These are phyloP conservation scores for Zophobas atratus DNA, from an alignment of 1,140 invertebrate species.

Conservation along the genomic window DNA sequence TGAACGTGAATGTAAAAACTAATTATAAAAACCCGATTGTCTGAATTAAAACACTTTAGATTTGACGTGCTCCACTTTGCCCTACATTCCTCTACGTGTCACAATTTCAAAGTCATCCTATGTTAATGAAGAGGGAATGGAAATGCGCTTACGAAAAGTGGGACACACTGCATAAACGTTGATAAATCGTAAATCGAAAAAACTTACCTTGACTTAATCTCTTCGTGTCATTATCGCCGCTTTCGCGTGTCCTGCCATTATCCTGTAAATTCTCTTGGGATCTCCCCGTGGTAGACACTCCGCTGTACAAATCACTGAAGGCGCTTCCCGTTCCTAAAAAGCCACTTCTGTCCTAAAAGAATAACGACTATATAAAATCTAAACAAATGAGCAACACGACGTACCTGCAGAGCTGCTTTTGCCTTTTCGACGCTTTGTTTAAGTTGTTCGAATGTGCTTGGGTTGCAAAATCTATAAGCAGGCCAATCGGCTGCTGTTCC, in stretches of 20 bases:
- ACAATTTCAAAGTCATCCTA: no score
- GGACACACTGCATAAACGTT: no score
- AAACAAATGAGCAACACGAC: not conserved
- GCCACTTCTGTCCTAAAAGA: slow-evolving; percentile 64
- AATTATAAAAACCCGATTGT: no score
- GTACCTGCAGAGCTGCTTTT: slow-evolving; percentile 83
- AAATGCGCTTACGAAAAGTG: no score
- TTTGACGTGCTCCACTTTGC: no score
- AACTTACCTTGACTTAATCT: slow-evolving; percentile 50
- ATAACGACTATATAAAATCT: slow-evolving; percentile 17
- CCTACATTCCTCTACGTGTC: no score
- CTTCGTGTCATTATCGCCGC: slow-evolving; percentile 61
- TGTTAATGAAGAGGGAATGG: no score
- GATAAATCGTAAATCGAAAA: no score
- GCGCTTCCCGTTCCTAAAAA: slow-evolving; percentile 72
- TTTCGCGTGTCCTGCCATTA: slow-evolving; percentile 57
- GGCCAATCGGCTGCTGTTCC: slow-evolving; percentile 77
- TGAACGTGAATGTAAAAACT: no score
- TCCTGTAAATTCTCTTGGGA: slow-evolving; percentile 60
- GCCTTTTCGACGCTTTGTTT: slow-evolving; percentile 92
- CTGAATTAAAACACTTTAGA: no score
- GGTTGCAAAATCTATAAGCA: slow-evolving; percentile 80
- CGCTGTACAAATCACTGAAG: slow-evolving; percentile 74
- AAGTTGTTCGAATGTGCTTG: slow-evolving; percentile 88
- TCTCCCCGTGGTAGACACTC: slow-evolving; percentile 66